Evolutionary conservation across 2,797 vertebrate genomes (phyloP).

Genomic region (Sebastes diaconus): DNA sequence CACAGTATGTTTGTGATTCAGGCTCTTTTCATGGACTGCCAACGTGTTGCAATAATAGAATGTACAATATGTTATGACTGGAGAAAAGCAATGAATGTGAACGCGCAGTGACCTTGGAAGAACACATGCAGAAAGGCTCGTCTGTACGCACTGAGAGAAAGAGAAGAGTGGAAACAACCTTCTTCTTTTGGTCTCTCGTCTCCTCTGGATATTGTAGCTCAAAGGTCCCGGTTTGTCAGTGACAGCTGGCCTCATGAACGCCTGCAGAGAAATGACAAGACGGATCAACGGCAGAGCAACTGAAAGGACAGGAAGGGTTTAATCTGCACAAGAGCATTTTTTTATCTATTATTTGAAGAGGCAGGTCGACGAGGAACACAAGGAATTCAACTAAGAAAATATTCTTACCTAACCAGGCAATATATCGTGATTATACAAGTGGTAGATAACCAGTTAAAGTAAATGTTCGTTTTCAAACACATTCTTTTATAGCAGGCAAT

Average conservation of each 20-base stretch:
- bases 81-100: slow-evolving; percentile 1
- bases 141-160: not conserved
- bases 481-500: not conserved
- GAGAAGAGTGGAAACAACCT: slow-evolving; percentile 24
- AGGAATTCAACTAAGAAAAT: not conserved
- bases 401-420: not conserved
- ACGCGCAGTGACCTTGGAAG: slow-evolving; percentile 46
- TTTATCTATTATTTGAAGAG: slow-evolving; percentile 6
- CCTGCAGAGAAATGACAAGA: slow-evolving; percentile 71
- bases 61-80: slow-evolving; percentile 14
- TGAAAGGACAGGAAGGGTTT: slow-evolving; percentile 47
- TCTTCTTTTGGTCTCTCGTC: slow-evolving; percentile 31
- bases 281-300: slow-evolving; percentile 56
- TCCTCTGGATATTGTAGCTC: slow-evolving; percentile 53
- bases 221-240: slow-evolving; percentile 58
- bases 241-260: slow-evolving; percentile 72
- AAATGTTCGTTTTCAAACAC: not conserved
- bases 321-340: slow-evolving; percentile 33
- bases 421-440: not conserved
- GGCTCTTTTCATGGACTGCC: not conserved
- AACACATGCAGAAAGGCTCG: not conserved
- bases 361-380: not conserved
- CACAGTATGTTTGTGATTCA: not conserved
- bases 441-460: not conserved
- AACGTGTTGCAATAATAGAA: not conserved